These are phyloP conservation scores for Lucilia sericata DNA, from an alignment of 1,140 invertebrate species.

Conservation along the genomic window DNA sequence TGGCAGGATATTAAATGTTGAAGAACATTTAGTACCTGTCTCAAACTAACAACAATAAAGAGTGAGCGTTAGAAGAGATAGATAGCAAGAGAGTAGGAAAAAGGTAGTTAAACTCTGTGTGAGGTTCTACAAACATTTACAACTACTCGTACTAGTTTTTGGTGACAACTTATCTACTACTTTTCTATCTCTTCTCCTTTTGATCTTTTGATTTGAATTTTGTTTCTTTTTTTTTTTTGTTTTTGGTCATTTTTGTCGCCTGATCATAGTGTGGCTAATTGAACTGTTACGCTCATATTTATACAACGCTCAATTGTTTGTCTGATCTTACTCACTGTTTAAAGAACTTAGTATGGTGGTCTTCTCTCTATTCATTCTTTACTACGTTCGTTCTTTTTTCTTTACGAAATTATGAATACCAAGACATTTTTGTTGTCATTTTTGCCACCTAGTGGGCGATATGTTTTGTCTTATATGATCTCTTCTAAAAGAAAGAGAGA, in stretches of 20 bases:
- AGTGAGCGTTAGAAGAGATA: no score
- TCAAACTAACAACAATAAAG: background rate
- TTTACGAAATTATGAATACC: no score
- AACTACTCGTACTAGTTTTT: no score
- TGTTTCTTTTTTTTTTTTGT: background rate
- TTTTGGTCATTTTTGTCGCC: slow-evolving; percentile 53
- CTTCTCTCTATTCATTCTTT: background rate
- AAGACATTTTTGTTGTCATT: background rate
- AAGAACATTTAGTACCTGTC: background rate
- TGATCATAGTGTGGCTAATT: slow-evolving; percentile 64
- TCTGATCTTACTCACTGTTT: background rate
- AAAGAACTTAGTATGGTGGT: background rate
- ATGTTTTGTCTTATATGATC: slow-evolving; percentile 34
- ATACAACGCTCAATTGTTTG: slow-evolving; percentile 18
- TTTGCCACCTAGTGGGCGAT: slow-evolving; percentile 47
- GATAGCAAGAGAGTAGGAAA: no score
- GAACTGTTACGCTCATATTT: slow-evolving; percentile 60
- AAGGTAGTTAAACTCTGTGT: slow-evolving; percentile 15
- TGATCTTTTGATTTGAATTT: background rate
- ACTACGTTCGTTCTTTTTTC: background rate
- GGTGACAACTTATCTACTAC: background rate
- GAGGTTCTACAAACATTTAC: slow-evolving; percentile 12
- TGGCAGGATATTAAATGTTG: slow-evolving; percentile 28
- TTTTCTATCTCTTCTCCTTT: background rate
- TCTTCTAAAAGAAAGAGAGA: background rate